Conservation (phyloP, 2,113 vertebrate genomes). For the Prolemur simus region DNA sequence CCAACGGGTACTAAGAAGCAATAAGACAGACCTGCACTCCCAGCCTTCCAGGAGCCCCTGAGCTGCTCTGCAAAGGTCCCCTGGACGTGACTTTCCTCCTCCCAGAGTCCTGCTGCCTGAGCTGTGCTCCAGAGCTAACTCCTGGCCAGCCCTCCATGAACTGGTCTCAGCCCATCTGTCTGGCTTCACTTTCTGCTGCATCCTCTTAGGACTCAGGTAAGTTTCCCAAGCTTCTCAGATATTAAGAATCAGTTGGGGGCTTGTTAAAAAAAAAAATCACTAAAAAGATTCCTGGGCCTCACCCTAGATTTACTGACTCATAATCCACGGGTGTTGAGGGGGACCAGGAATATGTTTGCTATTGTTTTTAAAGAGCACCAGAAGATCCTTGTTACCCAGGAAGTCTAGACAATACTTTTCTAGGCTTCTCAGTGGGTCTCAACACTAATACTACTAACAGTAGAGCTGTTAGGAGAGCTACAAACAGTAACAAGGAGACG, state of each 20-base stretch:
- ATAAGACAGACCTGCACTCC: background rate
- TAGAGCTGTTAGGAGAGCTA: background rate
- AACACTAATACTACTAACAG: background rate
- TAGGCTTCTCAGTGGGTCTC: background rate
- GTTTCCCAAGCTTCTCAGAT: background rate
- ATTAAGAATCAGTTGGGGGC: background rate
- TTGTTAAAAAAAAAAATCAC: background rate
- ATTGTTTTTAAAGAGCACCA: background rate
- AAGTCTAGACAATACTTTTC: background rate
- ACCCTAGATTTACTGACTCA: background rate
- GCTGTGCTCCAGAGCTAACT: background rate
- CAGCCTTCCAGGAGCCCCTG: background rate
- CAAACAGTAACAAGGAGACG: background rate
- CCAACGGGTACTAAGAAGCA: background rate
- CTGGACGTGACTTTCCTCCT: background rate
- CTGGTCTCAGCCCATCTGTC: background rate
- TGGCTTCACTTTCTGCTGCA: background rate
- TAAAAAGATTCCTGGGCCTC: background rate
- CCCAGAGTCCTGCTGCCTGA: background rate
- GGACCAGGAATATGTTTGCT: background rate
- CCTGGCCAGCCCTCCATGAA: background rate
- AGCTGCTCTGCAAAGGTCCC: background rate
- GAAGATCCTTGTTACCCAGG: background rate
- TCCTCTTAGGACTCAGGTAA: background rate
- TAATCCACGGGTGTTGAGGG: background rate